These are phyloP conservation scores for Esox niger DNA, from an alignment of 2,113 vertebrate species.

Conservation along the genomic window DNA sequence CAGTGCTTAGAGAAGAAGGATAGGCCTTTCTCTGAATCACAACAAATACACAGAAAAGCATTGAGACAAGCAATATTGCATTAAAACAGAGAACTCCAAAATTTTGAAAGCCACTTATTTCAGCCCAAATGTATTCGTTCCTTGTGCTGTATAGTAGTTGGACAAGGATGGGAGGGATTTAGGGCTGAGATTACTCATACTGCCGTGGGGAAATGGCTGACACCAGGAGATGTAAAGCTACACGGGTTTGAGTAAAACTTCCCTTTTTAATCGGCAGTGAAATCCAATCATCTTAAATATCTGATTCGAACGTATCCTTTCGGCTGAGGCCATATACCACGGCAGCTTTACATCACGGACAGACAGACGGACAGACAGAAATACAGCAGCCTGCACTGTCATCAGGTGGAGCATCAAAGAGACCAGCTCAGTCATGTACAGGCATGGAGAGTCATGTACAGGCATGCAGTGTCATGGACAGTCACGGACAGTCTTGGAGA, in stretches of 20 bases:
- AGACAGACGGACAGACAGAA: not conserved
- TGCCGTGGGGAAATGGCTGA: constrained; percentile 8
- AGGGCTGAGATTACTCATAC: too few species aligned
- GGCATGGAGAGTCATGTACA: not conserved
- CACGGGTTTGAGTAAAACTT: constrained; percentile 1
- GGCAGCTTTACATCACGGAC: constrained; percentile 44
- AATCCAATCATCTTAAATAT: constrained; percentile 41
- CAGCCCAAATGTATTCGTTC: not conserved
- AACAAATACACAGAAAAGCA: constrained; percentile 8
- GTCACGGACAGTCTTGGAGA: too few species aligned
- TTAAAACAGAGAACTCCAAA: not conserved
- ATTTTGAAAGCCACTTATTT: not conserved
- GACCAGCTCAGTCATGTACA: too few species aligned
- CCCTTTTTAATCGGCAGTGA: constrained; percentile 18
- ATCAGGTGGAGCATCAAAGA: constrained; percentile 41
- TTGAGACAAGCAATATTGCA: not conserved
- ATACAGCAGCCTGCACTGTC: constrained; percentile 25
- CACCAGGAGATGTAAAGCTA: constrained; percentile 8
- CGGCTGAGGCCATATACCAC: constrained; percentile 28
- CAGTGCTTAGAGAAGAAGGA: constrained; percentile 5
- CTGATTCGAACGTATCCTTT: constrained; percentile 34
- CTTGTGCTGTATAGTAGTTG: constrained; percentile 6
- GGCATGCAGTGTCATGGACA: too few species aligned
- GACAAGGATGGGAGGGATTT: too few species aligned
- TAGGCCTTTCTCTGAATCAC: constrained; percentile 11